phyloP scores from a whole-genome alignment of 2,888 invertebrate genomes.

The Tanytarsus gracilentus region DNA sequence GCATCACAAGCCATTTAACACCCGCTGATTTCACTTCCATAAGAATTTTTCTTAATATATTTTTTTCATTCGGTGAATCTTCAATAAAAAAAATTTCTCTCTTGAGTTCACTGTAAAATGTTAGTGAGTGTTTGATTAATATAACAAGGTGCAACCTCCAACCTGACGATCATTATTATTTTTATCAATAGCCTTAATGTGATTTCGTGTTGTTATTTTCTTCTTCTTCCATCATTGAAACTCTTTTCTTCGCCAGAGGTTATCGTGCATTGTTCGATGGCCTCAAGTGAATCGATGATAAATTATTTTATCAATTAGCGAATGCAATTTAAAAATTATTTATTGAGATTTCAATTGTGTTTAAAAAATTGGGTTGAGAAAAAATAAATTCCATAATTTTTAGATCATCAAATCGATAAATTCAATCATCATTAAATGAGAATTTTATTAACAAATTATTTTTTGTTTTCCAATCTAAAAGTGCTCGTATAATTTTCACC shows the following conservation, averaged over 20 bases:
- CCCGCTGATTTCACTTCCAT: constrained; percentile 20
- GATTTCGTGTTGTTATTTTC: neutral
- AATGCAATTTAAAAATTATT: neutral
- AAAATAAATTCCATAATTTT: too few relatives aligned
- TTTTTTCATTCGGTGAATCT: constrained; percentile 13
- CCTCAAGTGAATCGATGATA: constrained; percentile 7
- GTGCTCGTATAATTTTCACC: too few relatives aligned
- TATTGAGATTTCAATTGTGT: neutral
- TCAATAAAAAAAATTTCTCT: neutral
- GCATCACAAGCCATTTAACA: constrained; percentile 25
- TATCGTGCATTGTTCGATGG: neutral
- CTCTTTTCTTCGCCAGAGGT: neutral
- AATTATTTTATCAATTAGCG: constrained; percentile 28
- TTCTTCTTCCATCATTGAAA: neutral
- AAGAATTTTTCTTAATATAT: neutral
- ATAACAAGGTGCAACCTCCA: constrained; percentile 28
- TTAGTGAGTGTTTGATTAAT: constrained; percentile 29
- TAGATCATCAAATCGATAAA: too few relatives aligned
- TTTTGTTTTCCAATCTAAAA: too few relatives aligned
- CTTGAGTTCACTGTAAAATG: constrained; percentile 3
- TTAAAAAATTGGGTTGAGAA: too few relatives aligned
- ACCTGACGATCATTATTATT: constrained; percentile 26
- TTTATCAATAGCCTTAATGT: constrained; percentile 27
- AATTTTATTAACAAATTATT: too few relatives aligned
- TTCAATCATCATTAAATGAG: too few relatives aligned